phyloP scores from a whole-genome alignment of 2,113 vertebrate genomes.

The Leptobrachium leishanense region DNA sequence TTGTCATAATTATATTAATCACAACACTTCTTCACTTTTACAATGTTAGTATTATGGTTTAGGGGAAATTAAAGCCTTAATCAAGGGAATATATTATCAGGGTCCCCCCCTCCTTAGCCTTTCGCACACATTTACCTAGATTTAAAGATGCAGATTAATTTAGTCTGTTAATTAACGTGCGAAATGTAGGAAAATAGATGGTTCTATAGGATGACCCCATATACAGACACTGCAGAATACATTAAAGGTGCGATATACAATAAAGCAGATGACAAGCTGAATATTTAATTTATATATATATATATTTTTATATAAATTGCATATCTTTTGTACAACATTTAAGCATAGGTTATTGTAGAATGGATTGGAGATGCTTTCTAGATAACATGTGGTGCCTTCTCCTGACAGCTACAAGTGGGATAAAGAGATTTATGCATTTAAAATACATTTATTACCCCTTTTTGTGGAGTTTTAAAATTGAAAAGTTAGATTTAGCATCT shows the following conservation, averaged over 20 bases:
- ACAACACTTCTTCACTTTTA: conserved; percentile 46
- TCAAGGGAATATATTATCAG: conserved; percentile 28
- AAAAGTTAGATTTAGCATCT: too few relatives aligned
- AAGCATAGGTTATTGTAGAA: too few relatives aligned
- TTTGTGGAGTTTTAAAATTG: too few relatives aligned
- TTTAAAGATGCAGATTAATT: conserved; percentile 44
- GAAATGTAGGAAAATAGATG: conserved; percentile 22
- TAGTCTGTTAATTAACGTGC: conserved; percentile 34
- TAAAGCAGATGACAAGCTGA: background rate
- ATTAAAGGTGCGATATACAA: background rate
- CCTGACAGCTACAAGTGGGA: too few relatives aligned
- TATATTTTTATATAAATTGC: background rate
- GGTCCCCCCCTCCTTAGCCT: conserved; percentile 1
- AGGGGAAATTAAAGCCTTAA: conserved; percentile 45
- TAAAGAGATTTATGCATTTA: too few relatives aligned
- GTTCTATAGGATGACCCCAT: conserved; percentile 19
- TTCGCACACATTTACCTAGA: conserved; percentile 33
- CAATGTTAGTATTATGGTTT: conserved; percentile 45
- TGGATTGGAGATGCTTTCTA: too few relatives aligned
- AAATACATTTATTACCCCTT: too few relatives aligned
- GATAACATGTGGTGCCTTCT: too few relatives aligned
- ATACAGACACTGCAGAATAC: background rate
- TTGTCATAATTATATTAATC: conserved; percentile 45
- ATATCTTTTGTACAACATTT: too few relatives aligned
- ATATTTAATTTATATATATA: background rate